Evolutionary conservation across 35 echinoderm and acorn worm species (phyloP), one percentile per base, ranked within the genome.

Genomic region (Diadema setosum): DNA sequence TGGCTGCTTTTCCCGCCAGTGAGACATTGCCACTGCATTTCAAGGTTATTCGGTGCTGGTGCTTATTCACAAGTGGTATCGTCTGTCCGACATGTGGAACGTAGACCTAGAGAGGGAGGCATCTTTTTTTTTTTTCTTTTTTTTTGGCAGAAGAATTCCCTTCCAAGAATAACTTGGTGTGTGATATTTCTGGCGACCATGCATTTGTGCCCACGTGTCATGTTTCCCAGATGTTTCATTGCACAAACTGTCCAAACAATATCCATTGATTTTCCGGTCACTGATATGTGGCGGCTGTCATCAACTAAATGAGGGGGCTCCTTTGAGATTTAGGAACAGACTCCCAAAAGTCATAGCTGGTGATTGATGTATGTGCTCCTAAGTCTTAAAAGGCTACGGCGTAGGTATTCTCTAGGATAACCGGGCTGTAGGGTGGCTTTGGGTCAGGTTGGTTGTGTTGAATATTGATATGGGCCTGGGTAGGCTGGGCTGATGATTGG

Each of bases 131-230:
- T n/a, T n/a, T n/a, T n/a, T n/a, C n/a, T n/a, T n/a, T n/a, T n/a
- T n/a, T n/a, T n/a, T n/a, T n/a, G 12, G 25, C 27, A 30, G 27
- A 84, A 58, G 81, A 84, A 84, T 57, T 84, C 81, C 49, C 81
- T 34, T 58, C 81, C 81, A 21, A 84, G 18, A 50, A 84, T 52
- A 5, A 84, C 31, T 55, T 45, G 49, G 46, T 84, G 81, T 5
- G 30, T 84, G 43, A 58, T 58, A 33, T 50, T 50, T 84, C 81
- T 84, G 46, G 56, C 81, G 1, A 84, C 81, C 33, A 58, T 30
- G 56, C 52, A 52, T 20, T 11, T 33, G 35, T 84, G 81, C 41
- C 32, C 32, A 11, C 32, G 5, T 58, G 81, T 34, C 32, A n/a
- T 52, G 36, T 42, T 31, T 4, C 81, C 81, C 32, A 84, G 35